Conservation (phyloP, 2,113 vertebrate genomes). For the Epinephelus lanceolatus region DNA sequence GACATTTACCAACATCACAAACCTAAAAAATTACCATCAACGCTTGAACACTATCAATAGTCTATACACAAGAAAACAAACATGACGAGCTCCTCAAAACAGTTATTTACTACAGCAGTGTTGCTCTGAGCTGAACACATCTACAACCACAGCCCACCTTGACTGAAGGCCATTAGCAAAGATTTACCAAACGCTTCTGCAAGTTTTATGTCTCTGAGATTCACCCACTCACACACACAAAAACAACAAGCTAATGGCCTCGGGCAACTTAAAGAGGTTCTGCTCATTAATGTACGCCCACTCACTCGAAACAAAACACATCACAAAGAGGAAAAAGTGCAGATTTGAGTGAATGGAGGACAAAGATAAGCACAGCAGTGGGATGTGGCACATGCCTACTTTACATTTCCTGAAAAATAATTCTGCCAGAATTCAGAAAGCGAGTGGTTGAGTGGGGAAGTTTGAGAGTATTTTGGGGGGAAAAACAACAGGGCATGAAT, state of each 20-base stretch:
- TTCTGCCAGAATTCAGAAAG: slow-evolving; percentile 16
- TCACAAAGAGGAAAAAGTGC: slow-evolving; percentile 11
- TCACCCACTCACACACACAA: slow-evolving; percentile 39
- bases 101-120: background rate
- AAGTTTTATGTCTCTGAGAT: slow-evolving; percentile 17
- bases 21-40: background rate
- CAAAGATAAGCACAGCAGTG: slow-evolving; percentile 28
- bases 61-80: background rate
- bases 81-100: background rate
- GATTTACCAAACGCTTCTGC: slow-evolving; percentile 26
- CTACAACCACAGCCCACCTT: background rate
- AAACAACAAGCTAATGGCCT: slow-evolving; percentile 45
- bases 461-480: background rate
- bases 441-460: background rate
- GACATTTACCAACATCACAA: slow-evolving; percentile 8
- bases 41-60: background rate
- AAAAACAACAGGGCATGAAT: background rate
- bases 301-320: slow-evolving; percentile 30
- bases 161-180: slow-evolving; percentile 28
- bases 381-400: slow-evolving; percentile 21
- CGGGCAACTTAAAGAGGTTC: slow-evolving; percentile 24
- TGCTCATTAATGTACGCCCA: slow-evolving; percentile 38
- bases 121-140: background rate
- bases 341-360: slow-evolving; percentile 46
- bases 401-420: slow-evolving; percentile 24